Base-by-base conservation (phyloP, 1,140 invertebrate genomes). In the Andrena cerasifolii region DNA sequence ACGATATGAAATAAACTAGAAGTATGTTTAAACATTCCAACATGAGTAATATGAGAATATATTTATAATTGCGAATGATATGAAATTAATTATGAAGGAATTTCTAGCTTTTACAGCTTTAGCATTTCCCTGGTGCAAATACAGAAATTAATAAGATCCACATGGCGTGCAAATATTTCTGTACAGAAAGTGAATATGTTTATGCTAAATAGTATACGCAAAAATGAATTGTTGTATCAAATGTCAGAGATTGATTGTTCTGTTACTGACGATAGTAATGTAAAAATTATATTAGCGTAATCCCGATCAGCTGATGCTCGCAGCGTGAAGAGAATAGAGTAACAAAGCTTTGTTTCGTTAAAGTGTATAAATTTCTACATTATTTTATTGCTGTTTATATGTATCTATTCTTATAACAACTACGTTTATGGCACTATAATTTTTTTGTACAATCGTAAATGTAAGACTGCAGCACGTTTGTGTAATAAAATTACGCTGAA, bases 101-200 rank as follows among this genome's bases (percentile, higher is more conserved):
- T 61, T 63, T 33, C 47, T 65, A 53, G 7, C 51, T 36, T 5
- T 65, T 53, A 8, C 24, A 53, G 24, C 18, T 61, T 21, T 62
- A 62, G 47, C 21, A 26, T 36, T 31, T 53, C 40, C 51, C 63
- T 28, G 33, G 31, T 73, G 71, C 59, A 62, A 73, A 53, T 65
- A 65, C 14, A 53, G 14, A 65, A 33, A 16, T 74, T 51, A 40
- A n/a, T n/a, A n/a, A 65, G 18, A 66, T 74, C n/a, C 4, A 21
- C 47, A 53, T 31, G 2, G 31, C 54, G 47, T 66, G 49, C 47
- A 65, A 65, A 73, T 63, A 47, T 54, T 54, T 18, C 8, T 66
- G 33, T 66, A 66, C 14, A 74, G 36, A 74, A 24, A 43, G 10
- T 43, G 28, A 5, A 53, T 65, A 51, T 43, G 40, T 53, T 21